Conservation (phyloP, 2,113 vertebrate species). For the Anhinga rufa region DNA sequence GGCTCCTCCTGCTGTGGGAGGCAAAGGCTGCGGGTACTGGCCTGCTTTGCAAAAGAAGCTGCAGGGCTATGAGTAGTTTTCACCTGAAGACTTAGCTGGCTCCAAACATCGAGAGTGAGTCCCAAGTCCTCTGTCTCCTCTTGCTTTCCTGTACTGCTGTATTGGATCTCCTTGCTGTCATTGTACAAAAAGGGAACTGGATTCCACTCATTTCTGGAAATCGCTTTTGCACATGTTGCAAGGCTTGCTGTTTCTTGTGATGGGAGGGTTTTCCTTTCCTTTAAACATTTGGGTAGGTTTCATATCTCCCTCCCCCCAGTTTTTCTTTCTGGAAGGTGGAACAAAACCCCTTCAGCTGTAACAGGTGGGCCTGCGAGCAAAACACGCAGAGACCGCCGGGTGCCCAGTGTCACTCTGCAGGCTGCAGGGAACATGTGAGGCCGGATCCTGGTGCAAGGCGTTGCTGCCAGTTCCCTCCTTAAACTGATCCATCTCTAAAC, state of each 20-base stretch:
- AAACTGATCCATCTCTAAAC: neutral
- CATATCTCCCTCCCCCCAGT: neutral
- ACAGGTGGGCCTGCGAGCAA: neutral
- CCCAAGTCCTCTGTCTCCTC: neutral
- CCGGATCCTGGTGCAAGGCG: neutral
- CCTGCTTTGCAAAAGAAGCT: neutral
- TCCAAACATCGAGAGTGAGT: neutral
- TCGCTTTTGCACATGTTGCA: conserved; percentile 73
- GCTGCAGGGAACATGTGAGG: neutral
- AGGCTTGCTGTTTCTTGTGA: neutral
- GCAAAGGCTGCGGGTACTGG: neutral
- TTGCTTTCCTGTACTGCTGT: neutral
- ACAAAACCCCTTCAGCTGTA: conserved; percentile 10
- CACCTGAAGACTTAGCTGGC: neutral
- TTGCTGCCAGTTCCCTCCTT: neutral
- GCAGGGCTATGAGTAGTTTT: neutral
- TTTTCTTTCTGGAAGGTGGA: neutral
- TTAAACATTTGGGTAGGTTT: conserved; percentile 6
- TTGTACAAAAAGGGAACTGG: conserved; percentile 49
- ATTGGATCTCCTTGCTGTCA: neutral
- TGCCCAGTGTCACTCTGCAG: neutral
- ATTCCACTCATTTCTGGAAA: conserved; percentile 72
- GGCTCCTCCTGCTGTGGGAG: neutral
- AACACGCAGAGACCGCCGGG: neutral
- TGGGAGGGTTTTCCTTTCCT: neutral